Evolutionary conservation across 2,888 invertebrate genomes (phyloP).

Genomic region (Cataglyphis livida): DNA sequence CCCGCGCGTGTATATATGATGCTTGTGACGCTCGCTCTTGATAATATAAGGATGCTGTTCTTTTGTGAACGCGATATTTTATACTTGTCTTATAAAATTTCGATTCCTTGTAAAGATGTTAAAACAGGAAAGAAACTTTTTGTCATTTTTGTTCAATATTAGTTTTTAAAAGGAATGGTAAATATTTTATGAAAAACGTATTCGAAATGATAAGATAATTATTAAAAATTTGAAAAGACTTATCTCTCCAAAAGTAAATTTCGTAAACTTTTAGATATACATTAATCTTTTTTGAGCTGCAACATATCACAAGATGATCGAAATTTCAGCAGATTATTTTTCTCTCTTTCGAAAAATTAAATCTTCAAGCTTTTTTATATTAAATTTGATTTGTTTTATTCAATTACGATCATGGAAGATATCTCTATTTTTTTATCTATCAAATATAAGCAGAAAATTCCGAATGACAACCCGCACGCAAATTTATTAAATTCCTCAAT

Average conservation of each 20-base stretch:
- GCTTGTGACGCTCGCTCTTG: conserved; percentile 34
- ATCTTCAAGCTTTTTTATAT: neutral
- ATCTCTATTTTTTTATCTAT: conserved; percentile 68
- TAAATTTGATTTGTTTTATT: neutral
- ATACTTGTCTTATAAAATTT: neutral
- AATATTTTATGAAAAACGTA: neutral
- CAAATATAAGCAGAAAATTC: conserved; percentile 66
- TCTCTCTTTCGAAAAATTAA: neutral
- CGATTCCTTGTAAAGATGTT: neutral
- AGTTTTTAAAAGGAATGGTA: neutral
- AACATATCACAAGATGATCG: neutral
- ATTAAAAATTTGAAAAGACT: no score
- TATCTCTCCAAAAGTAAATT: neutral
- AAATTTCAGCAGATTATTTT: neutral
- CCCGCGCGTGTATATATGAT: conserved; percentile 23
- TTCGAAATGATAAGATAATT: no score
- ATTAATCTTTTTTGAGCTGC: neutral
- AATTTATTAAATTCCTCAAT: conserved; percentile 21
- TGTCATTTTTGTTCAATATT: neutral
- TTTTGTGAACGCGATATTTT: neutral
- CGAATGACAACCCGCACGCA: conserved; percentile 62
- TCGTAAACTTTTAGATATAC: neutral
- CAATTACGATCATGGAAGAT: conserved; percentile 35
- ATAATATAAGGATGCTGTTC: neutral
- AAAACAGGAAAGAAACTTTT: neutral